Evolutionary conservation across 2,888 invertebrate genomes (phyloP).

Genomic region (Acleris holmiana): DNA sequence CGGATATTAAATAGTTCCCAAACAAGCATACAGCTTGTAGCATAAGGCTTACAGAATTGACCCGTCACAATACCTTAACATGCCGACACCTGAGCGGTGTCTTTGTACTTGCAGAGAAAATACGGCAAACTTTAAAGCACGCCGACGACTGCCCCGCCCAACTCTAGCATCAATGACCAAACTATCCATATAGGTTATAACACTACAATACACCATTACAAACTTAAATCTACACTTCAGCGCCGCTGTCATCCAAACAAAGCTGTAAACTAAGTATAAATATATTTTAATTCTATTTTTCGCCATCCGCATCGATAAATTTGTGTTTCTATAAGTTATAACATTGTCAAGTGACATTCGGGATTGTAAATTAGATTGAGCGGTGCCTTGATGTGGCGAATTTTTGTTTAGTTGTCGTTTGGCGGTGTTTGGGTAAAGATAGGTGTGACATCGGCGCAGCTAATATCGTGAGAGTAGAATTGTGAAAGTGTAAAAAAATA

Average conservation of each 20-base stretch:
- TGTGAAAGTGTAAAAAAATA: not conserved
- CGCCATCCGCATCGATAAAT: not conserved
- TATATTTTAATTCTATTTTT: not conserved
- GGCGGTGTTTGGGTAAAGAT: slow-evolving; percentile 41
- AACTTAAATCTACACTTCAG: slow-evolving; percentile 6
- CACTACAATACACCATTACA: slow-evolving; percentile 27
- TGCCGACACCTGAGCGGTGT: slow-evolving; percentile 27
- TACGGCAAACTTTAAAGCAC: slow-evolving; percentile 8
- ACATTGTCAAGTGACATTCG: slow-evolving; percentile 39
- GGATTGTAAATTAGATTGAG: slow-evolving; percentile 61
- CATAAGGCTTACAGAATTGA: slow-evolving; percentile 33
- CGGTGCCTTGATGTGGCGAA: slow-evolving; percentile 78
- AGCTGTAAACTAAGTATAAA: not conserved
- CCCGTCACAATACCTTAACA: slow-evolving; percentile 32
- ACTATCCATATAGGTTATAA: slow-evolving; percentile 11
- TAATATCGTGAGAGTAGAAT: slow-evolving; percentile 15
- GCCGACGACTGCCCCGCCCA: slow-evolving; percentile 30
- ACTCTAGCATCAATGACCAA: slow-evolving; percentile 20
- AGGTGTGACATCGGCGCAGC: slow-evolving; percentile 25
- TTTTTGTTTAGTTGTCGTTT: slow-evolving; percentile 70
- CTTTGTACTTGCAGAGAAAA: slow-evolving; percentile 19
- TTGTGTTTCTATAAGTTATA: slow-evolving; percentile 26
- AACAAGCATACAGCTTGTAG: slow-evolving; percentile 21
- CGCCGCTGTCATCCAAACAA: not conserved
- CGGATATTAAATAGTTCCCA: slow-evolving; percentile 13